Percentiles rank a stretch among this genome's conserved stretches.
Evolutionary conservation across 2,113 vertebrate genomes (phyloP).

Genomic region (Brachionichthys hirsutus): DNA sequence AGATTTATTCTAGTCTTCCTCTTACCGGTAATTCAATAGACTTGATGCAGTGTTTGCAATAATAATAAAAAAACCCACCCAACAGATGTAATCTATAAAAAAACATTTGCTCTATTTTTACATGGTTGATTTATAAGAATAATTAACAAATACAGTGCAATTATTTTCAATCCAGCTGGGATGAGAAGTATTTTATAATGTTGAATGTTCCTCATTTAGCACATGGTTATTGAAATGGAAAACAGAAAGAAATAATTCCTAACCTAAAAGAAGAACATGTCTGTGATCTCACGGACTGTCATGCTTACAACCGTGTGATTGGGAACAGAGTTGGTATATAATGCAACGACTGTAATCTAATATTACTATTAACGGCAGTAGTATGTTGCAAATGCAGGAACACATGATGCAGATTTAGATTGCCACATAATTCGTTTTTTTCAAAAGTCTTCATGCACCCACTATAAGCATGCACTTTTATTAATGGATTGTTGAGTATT

Average conservation of each 20-base stretch:
- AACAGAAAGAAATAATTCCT: background rate
- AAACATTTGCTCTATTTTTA: too few relatives aligned
- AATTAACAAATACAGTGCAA: conserved; percentile 25
- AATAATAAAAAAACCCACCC: background rate
- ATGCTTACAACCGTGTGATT: background rate
- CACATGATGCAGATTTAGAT: conserved; percentile 61
- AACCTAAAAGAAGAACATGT: background rate
- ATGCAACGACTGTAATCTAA: conserved; percentile 60
- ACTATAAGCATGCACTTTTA: background rate
- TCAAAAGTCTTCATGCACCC: background rate
- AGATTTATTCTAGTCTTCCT: background rate
- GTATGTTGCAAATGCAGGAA: conserved; percentile 31
- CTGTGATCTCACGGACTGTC: background rate
- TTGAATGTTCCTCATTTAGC: background rate
- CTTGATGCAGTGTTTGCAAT: conserved; percentile 11
- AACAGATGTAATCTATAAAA: conserved; percentile 1
- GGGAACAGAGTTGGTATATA: conserved; percentile 20
- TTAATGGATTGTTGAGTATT: background rate
- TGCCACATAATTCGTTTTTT: conserved; percentile 58
- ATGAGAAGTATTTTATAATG: background rate
- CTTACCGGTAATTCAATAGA: background rate
- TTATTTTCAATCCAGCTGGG: conserved; percentile 14
- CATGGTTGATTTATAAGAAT: conserved; percentile 17
- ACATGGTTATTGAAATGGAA: conserved; percentile 1
- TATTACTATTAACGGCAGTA: conserved; percentile 43